A percentile compares a stretch with the other conserved stretches of the same genome.
Conservation (phyloP, 2,797 vertebrate species). For the Parauchenoglanis ngamensis region DNA sequence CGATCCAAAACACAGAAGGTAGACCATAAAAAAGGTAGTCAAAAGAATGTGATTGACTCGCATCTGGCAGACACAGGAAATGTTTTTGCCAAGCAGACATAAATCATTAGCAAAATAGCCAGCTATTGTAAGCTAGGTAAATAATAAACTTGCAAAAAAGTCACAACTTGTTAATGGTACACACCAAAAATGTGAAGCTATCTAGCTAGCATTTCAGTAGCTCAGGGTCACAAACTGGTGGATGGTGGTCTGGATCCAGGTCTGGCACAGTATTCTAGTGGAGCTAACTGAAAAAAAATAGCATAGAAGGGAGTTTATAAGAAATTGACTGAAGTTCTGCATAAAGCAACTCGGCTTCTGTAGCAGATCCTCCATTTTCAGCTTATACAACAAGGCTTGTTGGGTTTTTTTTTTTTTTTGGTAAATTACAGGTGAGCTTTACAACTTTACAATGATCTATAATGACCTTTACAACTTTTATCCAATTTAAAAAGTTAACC, state of each 20-base stretch:
- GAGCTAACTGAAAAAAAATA: neutral
- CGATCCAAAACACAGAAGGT: slow-evolving; percentile 4
- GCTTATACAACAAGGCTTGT: neutral
- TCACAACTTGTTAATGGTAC: neutral
- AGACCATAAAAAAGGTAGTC: neutral
- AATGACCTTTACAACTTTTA: neutral
- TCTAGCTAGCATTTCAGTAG: no score
- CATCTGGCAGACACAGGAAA: neutral
- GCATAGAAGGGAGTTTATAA: neutral
- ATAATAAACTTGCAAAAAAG: neutral
- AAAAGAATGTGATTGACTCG: neutral
- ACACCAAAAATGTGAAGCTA: neutral
- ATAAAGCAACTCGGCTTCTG: neutral
- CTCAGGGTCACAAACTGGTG: neutral
- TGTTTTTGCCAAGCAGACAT: neutral
- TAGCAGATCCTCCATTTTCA: neutral
- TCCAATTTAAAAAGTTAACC: neutral
- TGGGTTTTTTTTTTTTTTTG: no score
- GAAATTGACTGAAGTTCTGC: neutral
- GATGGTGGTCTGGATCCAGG: neutral
- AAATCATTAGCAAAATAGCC: neutral
- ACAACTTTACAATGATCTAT: neutral
- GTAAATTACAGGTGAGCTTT: neutral
- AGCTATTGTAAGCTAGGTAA: neutral
- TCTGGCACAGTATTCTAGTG: neutral